Evolutionary conservation across 1,140 invertebrate species (phyloP), one percentile per base, ranked within the genome.

Genomic region (Maconellicoccus hirsutus): DNA sequence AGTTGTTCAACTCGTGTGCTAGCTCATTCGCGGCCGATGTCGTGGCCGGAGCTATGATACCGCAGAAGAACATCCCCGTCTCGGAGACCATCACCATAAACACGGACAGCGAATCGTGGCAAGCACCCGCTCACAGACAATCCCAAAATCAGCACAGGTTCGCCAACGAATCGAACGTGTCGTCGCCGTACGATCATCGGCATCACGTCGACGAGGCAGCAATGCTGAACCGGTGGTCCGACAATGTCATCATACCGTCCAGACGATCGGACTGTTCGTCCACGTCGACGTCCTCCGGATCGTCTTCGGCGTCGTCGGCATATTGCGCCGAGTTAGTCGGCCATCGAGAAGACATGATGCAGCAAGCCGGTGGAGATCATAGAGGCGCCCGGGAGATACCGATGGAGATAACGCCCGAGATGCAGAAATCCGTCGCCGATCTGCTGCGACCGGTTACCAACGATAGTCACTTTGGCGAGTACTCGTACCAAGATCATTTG

Each of bases 151-250:
- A 87, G 75, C 77, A 85, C 71, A 87, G 86, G n/a, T n/a, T n/a
- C n/a, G n/a, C n/a, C n/a, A n/a, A n/a, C 85, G 1, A 85, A 84
- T 74, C 80, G 80, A n/a, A 39, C 69, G 80, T 74, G 72, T 83
- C 84, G 14, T 88, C 86, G 8, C 87, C 87, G 1, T 89, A 88
- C 73, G n/a, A n/a, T n/a, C n/a, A n/a, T n/a, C n/a, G n/a, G n/a
- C 82, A 84, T 39, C 84, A 86, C 71, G 77, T 84, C 0, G 79
- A 83, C 25, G 82, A 80, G n/a, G 70, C 52, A 4, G 71, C 2
- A 1, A 14, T 26, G 22, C 83, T 85, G 75, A 84, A 86, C 12
- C 86, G 88, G 75, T 89, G 87, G 87, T 83, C 86, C 4, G 88
- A 89, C 73, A 87, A 85, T 74, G 86, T 87, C 75, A 82, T 89